phyloP scores from a whole-genome alignment of 2,888 invertebrate species.

The Dryomyza anilis region DNA sequence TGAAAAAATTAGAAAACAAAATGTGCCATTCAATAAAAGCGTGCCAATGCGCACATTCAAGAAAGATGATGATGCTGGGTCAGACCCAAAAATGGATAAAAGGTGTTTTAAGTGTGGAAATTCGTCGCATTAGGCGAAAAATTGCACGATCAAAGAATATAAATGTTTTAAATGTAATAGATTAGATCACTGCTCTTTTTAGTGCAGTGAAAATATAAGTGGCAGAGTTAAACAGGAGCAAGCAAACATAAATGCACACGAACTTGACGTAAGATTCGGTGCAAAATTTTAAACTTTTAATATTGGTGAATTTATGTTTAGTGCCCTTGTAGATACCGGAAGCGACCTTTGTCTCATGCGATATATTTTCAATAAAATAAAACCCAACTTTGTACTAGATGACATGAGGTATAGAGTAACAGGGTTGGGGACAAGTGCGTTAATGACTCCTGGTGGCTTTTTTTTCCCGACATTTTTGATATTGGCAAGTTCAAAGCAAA shows the following conservation, averaged over 20 bases:
- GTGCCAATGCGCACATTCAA: not conserved
- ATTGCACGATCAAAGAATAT: not conserved
- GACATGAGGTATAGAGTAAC: no score
- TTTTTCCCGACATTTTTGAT: no score
- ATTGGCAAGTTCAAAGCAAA: no score
- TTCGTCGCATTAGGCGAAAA: not conserved
- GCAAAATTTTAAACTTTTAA: no score
- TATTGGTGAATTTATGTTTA: no score
- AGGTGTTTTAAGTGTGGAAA: not conserved
- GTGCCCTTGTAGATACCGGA: no score
- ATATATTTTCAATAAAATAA: no score
- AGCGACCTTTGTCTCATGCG: no score
- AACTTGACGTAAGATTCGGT: not conserved
- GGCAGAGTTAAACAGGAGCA: not conserved
- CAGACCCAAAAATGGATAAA: not conserved
- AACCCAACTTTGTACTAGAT: no score
- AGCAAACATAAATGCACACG: not conserved
- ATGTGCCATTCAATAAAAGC: no score
- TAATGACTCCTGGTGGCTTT: no score
- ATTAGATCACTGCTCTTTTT: not conserved
- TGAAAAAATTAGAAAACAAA: not conserved
- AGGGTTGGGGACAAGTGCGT: no score
- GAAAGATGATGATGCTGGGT: not conserved
- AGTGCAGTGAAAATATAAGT: not conserved
- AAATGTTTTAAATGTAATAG: not conserved